Evolutionary conservation across 1,140 invertebrate species (phyloP), one percentile per base, ranked within the genome.

Genomic region (Zaprionus nigranus): DNA sequence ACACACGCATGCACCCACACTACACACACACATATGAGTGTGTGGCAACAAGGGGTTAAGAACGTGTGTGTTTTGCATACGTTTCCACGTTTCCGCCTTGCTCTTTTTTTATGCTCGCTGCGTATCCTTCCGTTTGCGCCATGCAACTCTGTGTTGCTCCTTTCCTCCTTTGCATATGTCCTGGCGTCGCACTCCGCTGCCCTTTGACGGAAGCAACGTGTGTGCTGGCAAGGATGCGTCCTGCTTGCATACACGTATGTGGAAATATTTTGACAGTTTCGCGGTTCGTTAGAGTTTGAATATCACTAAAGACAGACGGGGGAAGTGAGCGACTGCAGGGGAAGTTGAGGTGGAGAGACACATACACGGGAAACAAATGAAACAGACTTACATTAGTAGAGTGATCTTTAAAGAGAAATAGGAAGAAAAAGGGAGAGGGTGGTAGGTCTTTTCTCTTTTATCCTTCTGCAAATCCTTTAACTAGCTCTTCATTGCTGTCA

Each of bases 201-300:
- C 53, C 66, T 80, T 38, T 62, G 63, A 76, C 53, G 65, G 56
- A 67, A 73, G 75, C 69, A 80, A 80, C 77, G 77, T 87, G 83
- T 87, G 83, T 58, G 77, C 26, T 61, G 54, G 43, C 46, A 26
- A 24, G 68, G 24, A 70, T 76, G 17, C 17, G 46, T 24, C 20
- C 4, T 13, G 6, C n/a, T 73, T 70, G 78, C 83, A 82, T 71
- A n/a, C n/a, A n/a, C n/a, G n/a, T n/a, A 69, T 82, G 73, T 82
- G 85, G 73, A 90, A 90, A 82, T 90, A 82, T 90, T 90, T 90
- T 90, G 85, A 90, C 85, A 90, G 86, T 90, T 85, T 90, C 76
- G 85, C 81, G 85, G 85, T 82, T 90, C 85, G 85, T 90, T 90
- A 88, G 81, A 70, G 73, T 76, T 74, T 81, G 68, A 59, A 58